Percentiles rank a stretch among this genome's conserved stretches.
phyloP scores from a whole-genome alignment of 2,797 vertebrate genomes.

The Squalus acanthias region DNA sequence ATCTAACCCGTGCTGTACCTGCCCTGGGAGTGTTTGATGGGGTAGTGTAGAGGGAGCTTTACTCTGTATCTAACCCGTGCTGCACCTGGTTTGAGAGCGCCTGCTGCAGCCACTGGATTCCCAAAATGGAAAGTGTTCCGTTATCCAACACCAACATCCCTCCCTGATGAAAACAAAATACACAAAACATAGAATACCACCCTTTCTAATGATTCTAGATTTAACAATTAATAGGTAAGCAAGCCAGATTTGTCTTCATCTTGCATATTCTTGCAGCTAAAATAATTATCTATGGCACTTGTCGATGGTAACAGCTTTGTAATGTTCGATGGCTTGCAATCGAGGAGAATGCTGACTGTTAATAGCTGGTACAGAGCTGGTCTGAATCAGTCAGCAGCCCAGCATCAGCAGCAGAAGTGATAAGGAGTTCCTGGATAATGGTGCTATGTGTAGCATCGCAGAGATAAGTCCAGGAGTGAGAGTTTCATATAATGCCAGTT shows the following conservation, averaged over 20 bases:
- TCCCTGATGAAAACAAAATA: neutral
- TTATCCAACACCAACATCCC: neutral
- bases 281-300: conserved; percentile 9
- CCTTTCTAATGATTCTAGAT: neutral
- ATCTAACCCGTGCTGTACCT: neutral
- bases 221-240: neutral
- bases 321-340: neutral
- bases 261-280: conserved; percentile 15
- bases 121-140: neutral
- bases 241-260: neutral
- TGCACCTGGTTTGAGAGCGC: neutral
- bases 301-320: neutral
- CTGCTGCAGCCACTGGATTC: neutral
- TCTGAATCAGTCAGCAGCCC: conserved; percentile 30
- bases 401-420: conserved; percentile 56
- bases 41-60: too few relatives aligned
- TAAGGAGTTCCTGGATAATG: conserved; percentile 68
- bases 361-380: conserved; percentile 10
- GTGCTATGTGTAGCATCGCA: conserved; percentile 62
- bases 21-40: neutral
- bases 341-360: neutral
- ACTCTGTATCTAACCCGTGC: neutral
- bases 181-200: neutral
- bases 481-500: conserved; percentile 68
- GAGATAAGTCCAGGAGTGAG: conserved; percentile 67